Base-by-base conservation (phyloP, 2,888 invertebrate species). In the Lamellibrachia columna region DNA sequence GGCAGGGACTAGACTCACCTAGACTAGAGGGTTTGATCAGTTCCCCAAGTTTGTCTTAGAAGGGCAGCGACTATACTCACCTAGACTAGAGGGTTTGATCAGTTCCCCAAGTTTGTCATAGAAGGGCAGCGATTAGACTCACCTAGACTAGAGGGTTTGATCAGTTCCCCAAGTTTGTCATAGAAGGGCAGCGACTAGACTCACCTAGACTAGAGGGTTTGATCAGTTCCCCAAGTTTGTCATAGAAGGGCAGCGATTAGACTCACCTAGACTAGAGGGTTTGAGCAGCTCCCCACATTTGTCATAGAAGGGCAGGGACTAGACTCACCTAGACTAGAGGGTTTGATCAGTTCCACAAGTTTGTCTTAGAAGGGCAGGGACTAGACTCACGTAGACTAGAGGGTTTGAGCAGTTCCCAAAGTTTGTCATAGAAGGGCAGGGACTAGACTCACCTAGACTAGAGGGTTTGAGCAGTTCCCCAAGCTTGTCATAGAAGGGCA, bases 401-500 rank as follows among this genome's bases (percentile, higher is more conserved):
- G 0, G 99, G 99, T 97, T 98, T 98, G 95, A 99, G 97, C 91
- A 99, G 97, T 96, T 98, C 98, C 1, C 98, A 98, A 93, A 98
- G 96, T 93, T 98, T 97, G 96, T 99, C 99, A 96, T 98, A 99
- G 97, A 99, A 99, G 3, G 99, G 99, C 92, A 99, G 97, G 95
- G 98, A 98, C 96, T 98, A 40, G n/a, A 93, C 96, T 95, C 95
- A 97, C 97, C 96, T 96, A 99, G 97, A 93, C 98, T 98, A 52
- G 98, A 98, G 0, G 99, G 99, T 97, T 98, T 98, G 95, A 99
- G 97, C 91, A 99, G 97, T 96, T 98, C 98, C 1, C 98, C 98
- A 93, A 98, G 96, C 94, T 98, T 97, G 96, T 99, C 99, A 96
- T 98, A 99, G 97, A 99, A 99, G 3, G 99, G 99, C 92, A 99